Evolutionary conservation across 2,797 vertebrate genomes (phyloP).

Genomic region (Melopsittacus undulatus): DNA sequence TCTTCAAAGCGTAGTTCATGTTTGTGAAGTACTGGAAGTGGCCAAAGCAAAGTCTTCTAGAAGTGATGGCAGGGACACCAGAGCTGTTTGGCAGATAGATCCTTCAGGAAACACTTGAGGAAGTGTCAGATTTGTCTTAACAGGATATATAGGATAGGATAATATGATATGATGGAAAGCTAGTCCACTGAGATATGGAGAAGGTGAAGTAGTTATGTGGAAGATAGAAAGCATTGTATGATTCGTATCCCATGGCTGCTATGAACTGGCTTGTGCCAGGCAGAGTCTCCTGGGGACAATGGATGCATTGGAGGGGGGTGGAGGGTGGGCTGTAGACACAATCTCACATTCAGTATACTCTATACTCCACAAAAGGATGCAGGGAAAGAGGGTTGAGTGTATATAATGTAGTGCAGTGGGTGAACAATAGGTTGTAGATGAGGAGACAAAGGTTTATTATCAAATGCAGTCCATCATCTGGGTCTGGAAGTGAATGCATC

Average conservation of each 20-base stretch:
- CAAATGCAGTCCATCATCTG: background rate
- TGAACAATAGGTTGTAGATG: background rate
- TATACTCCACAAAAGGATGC: background rate
- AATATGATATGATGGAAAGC: background rate
- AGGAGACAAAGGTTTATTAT: background rate
- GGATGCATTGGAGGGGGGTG: background rate
- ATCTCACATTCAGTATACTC: background rate
- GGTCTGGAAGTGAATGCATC: background rate
- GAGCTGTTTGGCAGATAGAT: background rate
- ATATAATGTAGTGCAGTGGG: background rate
- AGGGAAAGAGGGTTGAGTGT: background rate
- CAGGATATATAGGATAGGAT: background rate
- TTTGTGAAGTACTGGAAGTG: background rate
- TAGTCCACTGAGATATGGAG: background rate
- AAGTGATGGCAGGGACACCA: background rate
- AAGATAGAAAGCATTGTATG: background rate
- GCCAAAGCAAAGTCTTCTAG: background rate
- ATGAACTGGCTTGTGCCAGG: background rate
- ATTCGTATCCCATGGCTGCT: background rate
- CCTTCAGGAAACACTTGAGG: background rate
- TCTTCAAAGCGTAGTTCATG: background rate
- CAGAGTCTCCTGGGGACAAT: background rate
- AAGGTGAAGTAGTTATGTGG: background rate
- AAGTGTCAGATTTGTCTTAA: background rate
- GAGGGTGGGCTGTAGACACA: background rate